Base-by-base conservation (phyloP, 2,888 invertebrate genomes). In the Bembecia ichneumoniformis region DNA sequence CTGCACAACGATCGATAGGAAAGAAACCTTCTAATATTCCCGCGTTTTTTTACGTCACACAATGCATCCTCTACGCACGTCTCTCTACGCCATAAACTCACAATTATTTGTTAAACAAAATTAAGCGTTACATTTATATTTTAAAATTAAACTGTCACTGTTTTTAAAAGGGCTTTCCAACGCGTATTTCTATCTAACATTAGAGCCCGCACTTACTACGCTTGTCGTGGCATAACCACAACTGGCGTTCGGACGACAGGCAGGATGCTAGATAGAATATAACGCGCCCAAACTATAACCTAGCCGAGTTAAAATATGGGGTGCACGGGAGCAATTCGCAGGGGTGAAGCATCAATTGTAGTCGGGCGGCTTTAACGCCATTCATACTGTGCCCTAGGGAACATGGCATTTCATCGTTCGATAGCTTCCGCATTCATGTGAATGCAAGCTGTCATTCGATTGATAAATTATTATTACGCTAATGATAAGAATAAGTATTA, bases 251-350 rank as follows among this genome's bases (percentile, higher is more conserved):
- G 48, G 60, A 63, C 57, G 57, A 56, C 61, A 55, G 63, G 57
- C 58, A 71, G 70, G 71, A 71, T 69, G 64, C 74, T 64, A 69
- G 69, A 70, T 64, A 69, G 69, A 70, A 76, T 68, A n/a, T n/a
- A n/a, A 74, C 76, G 75, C 53, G 50, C 72, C 73, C 67, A 75
- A 80, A 79, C 78, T 83, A 82, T 82, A 82, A 81, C 77, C 80
- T 80, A 79, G 77, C 78, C 66, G 63, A 77, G 63, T 77, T 77
- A 61, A 64, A 75, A 71, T 76, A 74, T 71, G 72, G 80, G 82
- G 80, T 73, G 66, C 63, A 57, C 65, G 63, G 69, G 68, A 64
- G 63, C 59, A 54, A 36, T 52, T 54, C 53, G 58, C 57, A 57
- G 57, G 66, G 66, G 69, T 61, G 62, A 65, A 68, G 68, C 70